Conservation (phyloP, 2,113 vertebrate species). For the Corythaeola cristata region DNA sequence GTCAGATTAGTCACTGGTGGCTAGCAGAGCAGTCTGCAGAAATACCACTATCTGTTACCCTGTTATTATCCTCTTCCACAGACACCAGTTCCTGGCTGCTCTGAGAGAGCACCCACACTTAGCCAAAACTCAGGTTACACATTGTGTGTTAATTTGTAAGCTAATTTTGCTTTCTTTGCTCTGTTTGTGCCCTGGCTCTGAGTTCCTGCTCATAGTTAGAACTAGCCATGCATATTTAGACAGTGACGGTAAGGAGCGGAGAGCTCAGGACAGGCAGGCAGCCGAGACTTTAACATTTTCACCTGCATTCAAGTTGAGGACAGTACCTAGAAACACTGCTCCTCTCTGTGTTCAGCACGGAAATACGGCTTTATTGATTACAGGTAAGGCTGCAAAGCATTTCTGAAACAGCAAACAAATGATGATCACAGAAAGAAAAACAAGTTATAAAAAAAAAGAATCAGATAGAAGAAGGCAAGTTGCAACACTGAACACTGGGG, state of each 20-base stretch:
- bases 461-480: conserved; percentile 24
- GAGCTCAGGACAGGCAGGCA: neutral
- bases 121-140: neutral
- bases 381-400: neutral
- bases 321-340: neutral
- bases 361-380: neutral
- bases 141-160: neutral
- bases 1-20: neutral
- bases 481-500: conserved; percentile 29
- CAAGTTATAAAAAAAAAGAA: neutral
- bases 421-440: neutral
- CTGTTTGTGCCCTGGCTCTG: neutral
- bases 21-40: neutral
- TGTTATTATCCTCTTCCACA: neutral
- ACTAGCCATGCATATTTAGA: neutral
- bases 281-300: neutral
- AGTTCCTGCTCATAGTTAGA: neutral
- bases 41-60: neutral
- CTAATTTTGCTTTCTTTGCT: conserved; percentile 4
- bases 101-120: neutral
- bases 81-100: neutral
- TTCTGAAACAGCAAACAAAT: neutral
- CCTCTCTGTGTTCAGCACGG: neutral
- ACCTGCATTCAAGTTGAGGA: neutral
- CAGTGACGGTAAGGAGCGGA: neutral